A percentile compares a stretch with the other conserved stretches of the same genome.
These are phyloP conservation scores for Lepilemur septentrionalis DNA, from an alignment of 2,797 vertebrate genomes.

Conservation along the genomic window DNA sequence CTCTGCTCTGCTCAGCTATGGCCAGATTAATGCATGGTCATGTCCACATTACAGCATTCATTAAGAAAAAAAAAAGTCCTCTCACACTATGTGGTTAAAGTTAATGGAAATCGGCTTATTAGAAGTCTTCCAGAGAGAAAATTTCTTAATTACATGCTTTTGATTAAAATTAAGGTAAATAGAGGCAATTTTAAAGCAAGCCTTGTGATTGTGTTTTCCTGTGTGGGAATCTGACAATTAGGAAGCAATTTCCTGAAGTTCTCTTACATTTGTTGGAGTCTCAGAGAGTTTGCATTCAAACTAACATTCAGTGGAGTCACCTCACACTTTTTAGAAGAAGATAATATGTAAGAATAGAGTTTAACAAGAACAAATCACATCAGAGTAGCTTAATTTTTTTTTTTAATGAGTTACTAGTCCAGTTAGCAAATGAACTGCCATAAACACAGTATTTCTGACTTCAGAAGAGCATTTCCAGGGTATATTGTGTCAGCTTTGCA, in stretches of 20 bases:
- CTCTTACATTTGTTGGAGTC: not conserved
- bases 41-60: conserved; percentile 6
- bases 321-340: conserved; percentile 13
- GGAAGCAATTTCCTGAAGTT: conserved; percentile 28
- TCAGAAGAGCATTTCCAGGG: not conserved
- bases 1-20: not conserved
- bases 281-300: conserved; percentile 29
- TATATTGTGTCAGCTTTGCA: not conserved
- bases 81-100: conserved; percentile 45
- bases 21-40: conserved; percentile 25
- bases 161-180: conserved; percentile 61
- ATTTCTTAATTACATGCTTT: conserved; percentile 64
- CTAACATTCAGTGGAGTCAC: not conserved
- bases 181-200: conserved; percentile 29
- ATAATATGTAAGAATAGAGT: not conserved
- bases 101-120: conserved; percentile 68
- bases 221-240: not conserved
- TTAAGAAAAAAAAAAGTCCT: conserved; percentile 53
- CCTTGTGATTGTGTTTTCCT: conserved; percentile 32
- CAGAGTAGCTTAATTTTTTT: not conserved
- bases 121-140: conserved; percentile 52
- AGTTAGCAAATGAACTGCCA: not conserved
- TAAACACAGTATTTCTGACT: not conserved
- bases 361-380: not conserved
- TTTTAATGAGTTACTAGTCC: not conserved